Conservation (phyloP, 2,888 invertebrate species). For the Cosmia trapezina region DNA sequence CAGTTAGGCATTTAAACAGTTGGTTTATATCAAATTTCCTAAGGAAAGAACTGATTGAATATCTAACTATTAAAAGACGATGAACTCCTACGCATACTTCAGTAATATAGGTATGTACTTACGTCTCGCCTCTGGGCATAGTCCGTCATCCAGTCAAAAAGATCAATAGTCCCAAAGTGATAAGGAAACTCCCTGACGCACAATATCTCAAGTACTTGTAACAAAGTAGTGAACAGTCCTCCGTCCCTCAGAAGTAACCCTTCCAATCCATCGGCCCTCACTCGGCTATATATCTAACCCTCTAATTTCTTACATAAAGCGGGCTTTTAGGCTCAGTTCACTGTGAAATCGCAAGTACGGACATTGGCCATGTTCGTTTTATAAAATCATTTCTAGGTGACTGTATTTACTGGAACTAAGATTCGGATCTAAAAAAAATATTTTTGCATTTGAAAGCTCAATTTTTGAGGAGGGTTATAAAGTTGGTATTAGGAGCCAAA, state of each 20-base stretch:
- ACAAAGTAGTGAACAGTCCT: slow-evolving; percentile 13
- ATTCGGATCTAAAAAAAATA: too few species aligned
- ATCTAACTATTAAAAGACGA: too few species aligned
- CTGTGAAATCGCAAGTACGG: slow-evolving; percentile 23
- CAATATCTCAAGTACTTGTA: slow-evolving; percentile 29
- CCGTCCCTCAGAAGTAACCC: slow-evolving; percentile 25
- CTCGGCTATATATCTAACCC: slow-evolving; percentile 28
- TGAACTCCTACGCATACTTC: neutral
- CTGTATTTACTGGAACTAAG: too few species aligned
- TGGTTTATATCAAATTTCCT: too few species aligned
- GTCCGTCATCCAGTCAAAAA: neutral
- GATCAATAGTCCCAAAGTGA: slow-evolving; percentile 26
- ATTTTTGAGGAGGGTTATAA: too few species aligned
- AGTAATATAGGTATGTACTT: too few species aligned
- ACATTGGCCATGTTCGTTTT: neutral
- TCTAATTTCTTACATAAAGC: slow-evolving; percentile 32
- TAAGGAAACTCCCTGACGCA: neutral
- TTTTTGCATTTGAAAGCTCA: too few species aligned
- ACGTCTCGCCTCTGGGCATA: neutral
- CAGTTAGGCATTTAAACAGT: too few species aligned
- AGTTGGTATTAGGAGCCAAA: too few species aligned
- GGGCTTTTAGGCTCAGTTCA: slow-evolving; percentile 21
- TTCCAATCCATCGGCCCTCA: slow-evolving; percentile 36
- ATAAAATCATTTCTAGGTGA: too few species aligned
- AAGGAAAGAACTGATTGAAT: too few species aligned